Evolutionary conservation across 1,140 invertebrate species (phyloP).

Genomic region (Pachyrhynchus sulphureomaculatus): DNA sequence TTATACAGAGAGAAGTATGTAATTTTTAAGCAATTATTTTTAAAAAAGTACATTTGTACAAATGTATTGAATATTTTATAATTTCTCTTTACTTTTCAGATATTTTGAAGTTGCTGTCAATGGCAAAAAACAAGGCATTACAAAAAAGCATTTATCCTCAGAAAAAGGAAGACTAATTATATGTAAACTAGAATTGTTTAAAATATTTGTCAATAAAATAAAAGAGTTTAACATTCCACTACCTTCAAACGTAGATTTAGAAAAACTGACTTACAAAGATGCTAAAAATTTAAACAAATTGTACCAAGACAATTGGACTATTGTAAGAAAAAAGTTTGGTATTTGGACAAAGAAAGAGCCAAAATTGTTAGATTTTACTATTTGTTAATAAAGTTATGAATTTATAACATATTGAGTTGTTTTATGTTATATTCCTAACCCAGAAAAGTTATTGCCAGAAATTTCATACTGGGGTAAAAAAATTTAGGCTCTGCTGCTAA

Average conservation of each 20-base stretch:
- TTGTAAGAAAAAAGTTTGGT: constrained; percentile 56
- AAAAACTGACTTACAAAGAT: constrained; percentile 52
- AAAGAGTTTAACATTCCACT: constrained; percentile 47
- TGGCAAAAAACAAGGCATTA: constrained; percentile 78
- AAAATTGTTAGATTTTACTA: constrained; percentile 46
- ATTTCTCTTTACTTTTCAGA: constrained; percentile 59
- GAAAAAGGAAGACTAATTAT: constrained; percentile 59
- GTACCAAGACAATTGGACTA: constrained; percentile 55
- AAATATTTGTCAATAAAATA: constrained; percentile 57
- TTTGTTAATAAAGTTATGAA: not conserved
- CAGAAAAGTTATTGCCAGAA: no score
- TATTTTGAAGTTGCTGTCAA: constrained; percentile 72
- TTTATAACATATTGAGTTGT: no score
- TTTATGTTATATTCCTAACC: no score
- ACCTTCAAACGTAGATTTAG: constrained; percentile 32
- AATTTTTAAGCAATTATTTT: no score
- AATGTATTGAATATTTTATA: no score
- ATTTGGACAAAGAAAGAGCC: constrained; percentile 61
- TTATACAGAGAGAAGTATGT: not conserved
- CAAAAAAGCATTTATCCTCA: constrained; percentile 66
- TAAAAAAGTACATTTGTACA: no score
- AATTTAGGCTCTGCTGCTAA: no score
- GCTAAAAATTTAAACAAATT: constrained; percentile 53
- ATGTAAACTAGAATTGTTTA: constrained; percentile 65
- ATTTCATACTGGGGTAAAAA: no score